These are phyloP conservation scores for Solenodon paradoxus DNA, from an alignment of 2,113 vertebrate genomes.

Conservation along the genomic window DNA sequence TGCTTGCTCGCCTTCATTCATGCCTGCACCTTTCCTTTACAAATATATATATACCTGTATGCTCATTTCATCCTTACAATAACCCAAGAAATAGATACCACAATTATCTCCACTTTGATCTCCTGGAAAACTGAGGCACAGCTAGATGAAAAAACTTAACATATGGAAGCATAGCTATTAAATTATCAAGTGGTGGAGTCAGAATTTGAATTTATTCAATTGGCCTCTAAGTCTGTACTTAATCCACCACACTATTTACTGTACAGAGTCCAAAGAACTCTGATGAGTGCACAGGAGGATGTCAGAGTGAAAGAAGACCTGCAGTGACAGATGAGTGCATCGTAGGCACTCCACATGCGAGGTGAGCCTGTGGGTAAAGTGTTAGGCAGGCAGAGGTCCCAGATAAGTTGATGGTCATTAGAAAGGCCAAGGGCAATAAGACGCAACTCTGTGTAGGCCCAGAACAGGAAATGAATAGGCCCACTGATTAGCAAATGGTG, in stretches of 20 bases:
- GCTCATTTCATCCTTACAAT: neutral
- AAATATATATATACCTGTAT: no score
- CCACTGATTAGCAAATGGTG: no score
- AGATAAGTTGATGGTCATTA: neutral
- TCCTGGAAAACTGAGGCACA: neutral
- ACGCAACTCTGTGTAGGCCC: neutral
- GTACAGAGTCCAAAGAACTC: neutral
- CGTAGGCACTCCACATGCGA: neutral
- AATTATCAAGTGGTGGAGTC: neutral
- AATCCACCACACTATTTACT: neutral
- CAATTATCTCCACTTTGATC: neutral
- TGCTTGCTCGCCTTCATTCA: no score
- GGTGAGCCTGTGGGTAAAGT: neutral
- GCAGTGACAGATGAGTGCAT: neutral
- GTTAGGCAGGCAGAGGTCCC: neutral
- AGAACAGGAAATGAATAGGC: neutral
- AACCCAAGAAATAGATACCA: neutral
- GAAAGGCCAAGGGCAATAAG: neutral
- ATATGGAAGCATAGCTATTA: neutral
- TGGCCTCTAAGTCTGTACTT: neutral
- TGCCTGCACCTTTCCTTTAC: no score
- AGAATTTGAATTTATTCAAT: neutral
- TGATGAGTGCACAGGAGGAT: neutral
- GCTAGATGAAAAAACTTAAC: neutral
- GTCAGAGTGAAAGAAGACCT: neutral